These are phyloP conservation scores for Sinelater perroti DNA, from an alignment of 2,888 invertebrate species.

Conservation along the genomic window DNA sequence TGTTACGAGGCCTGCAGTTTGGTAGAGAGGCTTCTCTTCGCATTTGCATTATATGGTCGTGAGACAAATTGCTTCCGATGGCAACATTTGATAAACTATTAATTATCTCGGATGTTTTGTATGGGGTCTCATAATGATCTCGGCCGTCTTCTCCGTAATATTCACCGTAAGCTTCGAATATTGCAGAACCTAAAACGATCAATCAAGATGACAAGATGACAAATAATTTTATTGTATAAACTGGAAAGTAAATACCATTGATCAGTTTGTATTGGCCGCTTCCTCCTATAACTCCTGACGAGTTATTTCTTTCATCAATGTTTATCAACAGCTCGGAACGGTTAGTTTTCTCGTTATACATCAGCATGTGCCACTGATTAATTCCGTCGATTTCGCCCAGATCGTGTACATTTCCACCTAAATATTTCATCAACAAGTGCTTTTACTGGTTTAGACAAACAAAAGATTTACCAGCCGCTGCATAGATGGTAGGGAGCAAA, in stretches of 20 bases:
- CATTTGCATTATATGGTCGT: conserved; percentile 35
- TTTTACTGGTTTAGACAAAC: no score
- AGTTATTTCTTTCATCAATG: conserved; percentile 54
- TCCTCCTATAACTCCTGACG: conserved; percentile 53
- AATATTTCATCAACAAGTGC: background rate
- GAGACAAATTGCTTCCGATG: conserved; percentile 42
- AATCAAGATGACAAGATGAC: no score
- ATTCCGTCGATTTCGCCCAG: conserved; percentile 56
- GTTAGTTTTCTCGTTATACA: conserved; percentile 35
- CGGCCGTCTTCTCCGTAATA: conserved; percentile 50
- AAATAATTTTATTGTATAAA: no score
- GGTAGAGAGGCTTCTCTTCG: conserved; percentile 38
- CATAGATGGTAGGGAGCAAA: conserved; percentile 77
- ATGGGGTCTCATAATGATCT: conserved; percentile 43
- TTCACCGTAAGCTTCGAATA: conserved; percentile 45
- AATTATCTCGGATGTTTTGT: conserved; percentile 46
- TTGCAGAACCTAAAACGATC: conserved; percentile 42
- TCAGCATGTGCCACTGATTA: conserved; percentile 56
- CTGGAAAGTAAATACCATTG: no score
- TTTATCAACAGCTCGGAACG: conserved; percentile 51
- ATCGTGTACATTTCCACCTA: conserved; percentile 56
- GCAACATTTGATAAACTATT: conserved; percentile 49
- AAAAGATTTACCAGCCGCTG: conserved; percentile 36
- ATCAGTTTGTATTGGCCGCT: conserved; percentile 53
- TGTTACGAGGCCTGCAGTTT: background rate